Evolutionary conservation across 2,888 invertebrate genomes (phyloP).

Genomic region (Unio delphinus): DNA sequence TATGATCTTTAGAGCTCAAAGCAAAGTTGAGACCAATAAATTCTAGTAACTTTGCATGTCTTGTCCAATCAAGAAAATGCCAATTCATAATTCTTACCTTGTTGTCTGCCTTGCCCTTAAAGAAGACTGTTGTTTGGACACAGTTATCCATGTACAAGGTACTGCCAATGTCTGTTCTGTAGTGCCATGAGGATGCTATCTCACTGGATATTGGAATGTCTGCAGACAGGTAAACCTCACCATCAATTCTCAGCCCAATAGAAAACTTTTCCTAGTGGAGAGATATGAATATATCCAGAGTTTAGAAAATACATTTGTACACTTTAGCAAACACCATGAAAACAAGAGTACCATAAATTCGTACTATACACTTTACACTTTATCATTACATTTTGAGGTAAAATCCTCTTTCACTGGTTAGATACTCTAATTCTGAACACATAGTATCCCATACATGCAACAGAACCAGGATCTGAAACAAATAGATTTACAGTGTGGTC

Average conservation of each 20-base stretch:
- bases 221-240: slow-evolving; percentile 72
- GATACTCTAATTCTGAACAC: too few species aligned
- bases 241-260: slow-evolving; percentile 74
- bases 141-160: slow-evolving; percentile 77
- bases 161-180: slow-evolving; percentile 77
- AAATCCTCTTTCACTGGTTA: too few species aligned
- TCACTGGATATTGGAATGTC: slow-evolving; percentile 77
- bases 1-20: too few species aligned
- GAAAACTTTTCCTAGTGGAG: slow-evolving; percentile 75
- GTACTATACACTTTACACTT: too few species aligned
- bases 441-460: too few species aligned
- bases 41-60: too few species aligned
- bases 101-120: slow-evolving; percentile 8
- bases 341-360: too few species aligned
- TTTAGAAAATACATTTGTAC: background rate
- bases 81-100: slow-evolving; percentile 7
- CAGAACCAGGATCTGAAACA: too few species aligned
- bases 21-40: too few species aligned
- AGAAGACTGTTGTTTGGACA: slow-evolving; percentile 70
- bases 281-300: slow-evolving; percentile 11
- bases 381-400: too few species aligned
- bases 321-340: background rate
- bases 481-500: too few species aligned
- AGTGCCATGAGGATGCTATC: slow-evolving; percentile 77
- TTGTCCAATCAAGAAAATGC: too few species aligned